These are phyloP conservation scores for Tyria jacobaeae DNA, from an alignment of 2,888 invertebrate genomes.

Conservation along the genomic window DNA sequence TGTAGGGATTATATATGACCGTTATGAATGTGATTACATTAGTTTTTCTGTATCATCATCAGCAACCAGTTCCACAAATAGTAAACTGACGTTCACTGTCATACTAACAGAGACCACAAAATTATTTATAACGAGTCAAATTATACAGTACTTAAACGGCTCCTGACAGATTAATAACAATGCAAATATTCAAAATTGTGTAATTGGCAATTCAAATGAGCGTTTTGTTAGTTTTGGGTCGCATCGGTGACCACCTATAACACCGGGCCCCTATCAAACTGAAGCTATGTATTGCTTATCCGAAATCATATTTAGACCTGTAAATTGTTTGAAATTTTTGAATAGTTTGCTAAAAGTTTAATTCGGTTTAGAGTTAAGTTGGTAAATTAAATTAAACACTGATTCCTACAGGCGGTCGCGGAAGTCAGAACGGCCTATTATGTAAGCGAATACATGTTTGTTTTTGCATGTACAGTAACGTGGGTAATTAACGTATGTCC, in stretches of 20 bases:
- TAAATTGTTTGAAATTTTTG: not conserved
- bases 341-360: slow-evolving; percentile 3
- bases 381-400: slow-evolving; percentile 2
- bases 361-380: not conserved
- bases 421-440: slow-evolving; percentile 10
- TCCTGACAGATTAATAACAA: slow-evolving; percentile 56
- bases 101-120: not conserved
- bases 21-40: too few relatives aligned
- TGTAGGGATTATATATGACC: too few relatives aligned
- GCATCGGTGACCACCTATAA: slow-evolving; percentile 51
- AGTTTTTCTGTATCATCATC: too few relatives aligned
- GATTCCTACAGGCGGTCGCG: not conserved
- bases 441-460: slow-evolving; percentile 6
- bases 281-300: slow-evolving; percentile 16
- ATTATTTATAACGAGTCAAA: not conserved
- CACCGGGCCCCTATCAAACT: slow-evolving; percentile 3
- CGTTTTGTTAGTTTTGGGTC: slow-evolving; percentile 66
- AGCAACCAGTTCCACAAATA: too few relatives aligned
- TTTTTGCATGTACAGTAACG: slow-evolving; percentile 15
- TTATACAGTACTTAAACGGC: slow-evolving; percentile 33
- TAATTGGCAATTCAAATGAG: slow-evolving; percentile 71
- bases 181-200: slow-evolving; percentile 70
- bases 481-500: slow-evolving; percentile 28
- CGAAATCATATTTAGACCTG: not conserved
- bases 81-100: not conserved